A percentile compares a stretch with the other conserved stretches of the same genome.
phyloP scores from a whole-genome alignment of 2,888 invertebrate species.

The Neoaliturus tenellus region DNA sequence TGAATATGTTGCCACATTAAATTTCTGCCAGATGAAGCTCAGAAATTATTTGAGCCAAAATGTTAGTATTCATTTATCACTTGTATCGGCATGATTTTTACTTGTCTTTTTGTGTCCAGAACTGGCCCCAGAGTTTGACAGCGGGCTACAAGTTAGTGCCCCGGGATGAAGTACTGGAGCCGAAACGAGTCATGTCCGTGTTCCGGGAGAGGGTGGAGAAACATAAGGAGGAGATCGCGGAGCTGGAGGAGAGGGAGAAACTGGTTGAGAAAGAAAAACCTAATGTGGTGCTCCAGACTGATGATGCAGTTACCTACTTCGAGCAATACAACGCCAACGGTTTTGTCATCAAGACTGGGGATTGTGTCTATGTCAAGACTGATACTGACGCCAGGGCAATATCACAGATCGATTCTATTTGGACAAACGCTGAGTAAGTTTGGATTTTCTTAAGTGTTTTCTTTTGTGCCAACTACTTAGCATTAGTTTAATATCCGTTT shows the following conservation, averaged over 20 bases:
- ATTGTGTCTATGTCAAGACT: conserved; percentile 96
- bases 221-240: conserved; percentile 92
- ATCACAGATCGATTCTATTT: conserved; percentile 93
- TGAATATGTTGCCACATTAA: too few relatives aligned
- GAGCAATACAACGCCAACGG: conserved; percentile 93
- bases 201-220: conserved; percentile 94
- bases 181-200: conserved; percentile 93
- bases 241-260: conserved; percentile 88
- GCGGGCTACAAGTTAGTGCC: conserved; percentile 79
- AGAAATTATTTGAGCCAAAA: too few relatives aligned
- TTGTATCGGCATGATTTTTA: too few relatives aligned
- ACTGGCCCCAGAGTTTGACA: conserved; percentile 79
- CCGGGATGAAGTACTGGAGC: conserved; percentile 86
- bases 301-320: conserved; percentile 90
- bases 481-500: too few relatives aligned
- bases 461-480: too few relatives aligned
- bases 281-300: conserved; percentile 86
- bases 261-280: conserved; percentile 91
- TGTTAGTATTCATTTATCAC: too few relatives aligned
- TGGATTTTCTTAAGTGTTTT: too few relatives aligned
- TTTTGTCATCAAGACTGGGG: conserved; percentile 91
- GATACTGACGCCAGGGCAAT: conserved; percentile 80
- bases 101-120: conserved; percentile 66
- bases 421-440: conserved; percentile 92
- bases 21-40: too few relatives aligned